Evolutionary conservation across 2,888 invertebrate genomes (phyloP), one percentile per base, ranked within the genome.

Genomic region (Pristionchus exspectatus): DNA sequence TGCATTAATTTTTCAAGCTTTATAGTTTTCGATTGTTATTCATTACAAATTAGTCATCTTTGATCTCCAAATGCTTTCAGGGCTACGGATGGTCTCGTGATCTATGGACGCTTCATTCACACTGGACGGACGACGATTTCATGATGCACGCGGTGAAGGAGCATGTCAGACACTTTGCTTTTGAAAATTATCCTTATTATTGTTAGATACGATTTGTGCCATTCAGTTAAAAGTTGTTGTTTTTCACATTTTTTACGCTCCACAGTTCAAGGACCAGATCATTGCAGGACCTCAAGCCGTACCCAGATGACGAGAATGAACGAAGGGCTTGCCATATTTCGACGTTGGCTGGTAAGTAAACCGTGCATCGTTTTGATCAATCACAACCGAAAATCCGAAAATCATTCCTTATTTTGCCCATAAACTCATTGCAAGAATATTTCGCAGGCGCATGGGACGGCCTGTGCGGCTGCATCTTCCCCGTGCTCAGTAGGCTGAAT

Each of bases 81-180:
- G 44, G 44, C 7, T 50, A 50, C 24, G 84, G 84, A 3, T 85
- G 84, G 84, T 85, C 59, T 10, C 56, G 84, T 33, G 84, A 85
- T 33, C 59, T 85, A 1, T 85, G 84, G 84, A 56, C 59, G 21
- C 59, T 85, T 2, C 56, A 59, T 33, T 85, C 84, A 2, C 84
- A 85, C 59, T 85, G 84, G 84, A 59, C 84, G 0, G 56, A 59
- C 24, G 59, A 56, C 33, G 84, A 85, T 59, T 85, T 85, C 59
- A 85, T 85, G 84, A 59, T 85, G 59, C 81, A 81, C 27, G 81
- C 81, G 9, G 81, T 81, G 50, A 81, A 81, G 81, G 81, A 81
- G 27, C 38, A 81, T 16, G 81, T 50, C 10, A 33, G n/a, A n/a
- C n/a, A n/a, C n/a, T n/a, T n/a, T n/a, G n/a, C n/a, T n/a, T n/a